Evolutionary conservation across 2,797 vertebrate genomes (phyloP).

Genomic region (Oryzias dopingdopingensis): DNA sequence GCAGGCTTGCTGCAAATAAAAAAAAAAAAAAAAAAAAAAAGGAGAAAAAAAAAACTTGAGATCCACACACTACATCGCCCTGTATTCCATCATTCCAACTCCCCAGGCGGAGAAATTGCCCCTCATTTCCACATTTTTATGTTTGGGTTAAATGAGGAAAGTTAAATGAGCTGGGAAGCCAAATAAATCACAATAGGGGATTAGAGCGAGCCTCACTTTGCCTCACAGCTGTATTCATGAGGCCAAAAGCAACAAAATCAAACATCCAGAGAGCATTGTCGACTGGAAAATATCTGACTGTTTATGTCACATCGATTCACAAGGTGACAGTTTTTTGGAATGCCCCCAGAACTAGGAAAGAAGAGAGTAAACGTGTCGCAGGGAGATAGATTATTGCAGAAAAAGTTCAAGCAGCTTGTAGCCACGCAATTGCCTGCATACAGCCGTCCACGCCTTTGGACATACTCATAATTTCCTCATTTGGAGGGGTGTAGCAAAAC

Average conservation of each 20-base stretch:
- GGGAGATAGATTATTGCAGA: slow-evolving; percentile 32
- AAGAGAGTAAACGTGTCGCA: slow-evolving; percentile 18
- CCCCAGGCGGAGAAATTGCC: slow-evolving; percentile 36
- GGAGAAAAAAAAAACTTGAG: slow-evolving; percentile 19
- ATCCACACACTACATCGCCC: slow-evolving; percentile 14
- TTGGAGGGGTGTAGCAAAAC: slow-evolving; percentile 56
- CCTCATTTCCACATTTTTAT: slow-evolving; percentile 47
- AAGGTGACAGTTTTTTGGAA: slow-evolving; percentile 48
- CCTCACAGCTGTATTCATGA: slow-evolving; percentile 43
- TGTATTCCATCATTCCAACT: slow-evolving; percentile 37
- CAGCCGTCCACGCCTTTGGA: slow-evolving; percentile 34
- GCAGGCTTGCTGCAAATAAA: slow-evolving; percentile 18
- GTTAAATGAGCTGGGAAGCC: slow-evolving; percentile 28
- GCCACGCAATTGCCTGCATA: slow-evolving; percentile 4
- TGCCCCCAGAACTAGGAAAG: not conserved
- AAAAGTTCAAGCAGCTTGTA: slow-evolving; percentile 42
- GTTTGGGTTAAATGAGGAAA: slow-evolving; percentile 13
- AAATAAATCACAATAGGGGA: slow-evolving; percentile 50
- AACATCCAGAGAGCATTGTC: slow-evolving; percentile 55
- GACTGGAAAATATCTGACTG: slow-evolving; percentile 31
- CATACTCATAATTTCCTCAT: slow-evolving; percentile 61
- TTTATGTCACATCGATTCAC: slow-evolving; percentile 39
- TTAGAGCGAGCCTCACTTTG: slow-evolving; percentile 38
- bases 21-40: not conserved
- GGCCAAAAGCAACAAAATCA: slow-evolving; percentile 59